These are phyloP conservation scores for Parus major DNA, from an alignment of 2,113 vertebrate species.

Conservation along the genomic window DNA sequence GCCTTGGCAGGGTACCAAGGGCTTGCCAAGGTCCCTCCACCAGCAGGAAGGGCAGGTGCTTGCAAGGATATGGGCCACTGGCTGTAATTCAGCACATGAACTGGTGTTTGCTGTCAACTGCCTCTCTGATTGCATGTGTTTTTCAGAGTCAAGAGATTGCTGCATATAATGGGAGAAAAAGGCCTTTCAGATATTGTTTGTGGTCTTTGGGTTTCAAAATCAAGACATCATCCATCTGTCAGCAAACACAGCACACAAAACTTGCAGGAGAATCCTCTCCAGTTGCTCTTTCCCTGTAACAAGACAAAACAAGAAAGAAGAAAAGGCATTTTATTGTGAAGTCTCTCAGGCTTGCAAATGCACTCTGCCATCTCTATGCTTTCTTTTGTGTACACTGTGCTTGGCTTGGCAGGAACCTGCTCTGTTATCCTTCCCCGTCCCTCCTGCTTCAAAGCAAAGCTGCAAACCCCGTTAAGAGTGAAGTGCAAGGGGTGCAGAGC, in stretches of 20 bases:
- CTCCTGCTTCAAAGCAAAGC: neutral
- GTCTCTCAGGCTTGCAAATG: constrained; percentile 17
- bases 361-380: neutral
- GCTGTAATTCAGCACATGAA: neutral
- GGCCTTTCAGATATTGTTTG: neutral
- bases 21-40: too few species aligned
- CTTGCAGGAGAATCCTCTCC: neutral
- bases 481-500: neutral
- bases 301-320: neutral
- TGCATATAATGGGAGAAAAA: neutral
- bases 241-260: neutral
- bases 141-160: neutral
- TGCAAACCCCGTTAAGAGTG: rapidly evolving
- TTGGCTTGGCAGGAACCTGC: neutral
- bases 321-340: neutral
- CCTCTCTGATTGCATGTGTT: neutral
- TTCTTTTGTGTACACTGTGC: neutral
- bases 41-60: neutral
- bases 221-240: neutral
- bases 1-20: neutral
- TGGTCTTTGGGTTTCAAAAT: neutral
- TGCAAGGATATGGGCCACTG: neutral
- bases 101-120: neutral
- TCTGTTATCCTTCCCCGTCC: neutral
- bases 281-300: neutral